Conservation (phyloP, 2,888 invertebrate species). For the Thymelicus acteon region DNA sequence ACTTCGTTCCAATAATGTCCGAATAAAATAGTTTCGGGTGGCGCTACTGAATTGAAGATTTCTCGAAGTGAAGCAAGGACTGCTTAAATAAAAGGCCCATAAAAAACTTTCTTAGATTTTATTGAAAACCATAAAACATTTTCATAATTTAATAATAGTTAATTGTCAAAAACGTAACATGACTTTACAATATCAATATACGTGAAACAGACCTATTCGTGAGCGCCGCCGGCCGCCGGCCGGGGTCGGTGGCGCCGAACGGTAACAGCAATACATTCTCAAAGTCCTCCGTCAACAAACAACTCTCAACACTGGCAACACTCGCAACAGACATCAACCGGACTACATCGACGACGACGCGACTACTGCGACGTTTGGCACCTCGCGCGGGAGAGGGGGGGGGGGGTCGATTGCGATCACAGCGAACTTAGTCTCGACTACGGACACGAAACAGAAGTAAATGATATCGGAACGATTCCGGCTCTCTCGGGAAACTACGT, state of each 20-base stretch:
- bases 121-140: conserved; percentile 79
- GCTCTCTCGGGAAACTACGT: conserved; percentile 8
- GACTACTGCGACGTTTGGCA: conserved; percentile 18
- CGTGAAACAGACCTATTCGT: conserved; percentile 52
- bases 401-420: no score
- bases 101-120: conserved; percentile 63
- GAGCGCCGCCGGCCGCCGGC: conserved; percentile 1
- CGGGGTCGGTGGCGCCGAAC: conserved; percentile 22
- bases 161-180: conserved; percentile 73
- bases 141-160: conserved; percentile 64
- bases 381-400: no score
- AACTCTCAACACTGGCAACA: neutral
- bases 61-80: no score
- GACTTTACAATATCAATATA: conserved; percentile 54
- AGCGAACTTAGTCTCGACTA: neutral
- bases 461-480: conserved; percentile 9
- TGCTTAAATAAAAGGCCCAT: conserved; percentile 40
- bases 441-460: neutral
- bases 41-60: no score
- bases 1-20: no score
- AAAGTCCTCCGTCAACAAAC: conserved; percentile 14
- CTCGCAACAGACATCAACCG: neutral
- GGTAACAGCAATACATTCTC: conserved; percentile 38
- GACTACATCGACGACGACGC: conserved; percentile 10
- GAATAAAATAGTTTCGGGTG: no score